Evolutionary conservation across 2,113 vertebrate species (phyloP).

Genomic region (Perognathus longimembris): DNA sequence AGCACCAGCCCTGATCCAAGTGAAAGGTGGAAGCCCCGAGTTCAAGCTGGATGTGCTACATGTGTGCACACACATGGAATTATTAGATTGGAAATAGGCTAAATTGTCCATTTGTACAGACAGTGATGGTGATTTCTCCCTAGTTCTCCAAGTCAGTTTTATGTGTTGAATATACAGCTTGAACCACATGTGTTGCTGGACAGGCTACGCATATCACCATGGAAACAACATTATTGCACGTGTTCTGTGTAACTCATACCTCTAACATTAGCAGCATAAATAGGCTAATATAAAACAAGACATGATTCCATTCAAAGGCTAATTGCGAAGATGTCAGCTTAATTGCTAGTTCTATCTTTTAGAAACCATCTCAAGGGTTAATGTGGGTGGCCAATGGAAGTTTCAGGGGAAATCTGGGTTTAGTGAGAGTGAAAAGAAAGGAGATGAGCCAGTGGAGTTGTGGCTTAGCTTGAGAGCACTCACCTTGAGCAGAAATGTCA

Average conservation of each 20-base stretch:
- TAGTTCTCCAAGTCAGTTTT: neutral
- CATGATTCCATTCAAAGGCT: slow-evolving; percentile 14
- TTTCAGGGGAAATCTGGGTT: slow-evolving; percentile 26
- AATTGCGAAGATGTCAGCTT: slow-evolving; percentile 49
- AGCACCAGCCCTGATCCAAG: too few relatives aligned
- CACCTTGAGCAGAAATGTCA: too few relatives aligned
- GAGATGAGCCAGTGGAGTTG: too few relatives aligned
- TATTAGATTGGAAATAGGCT: neutral
- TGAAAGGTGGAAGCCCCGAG: too few relatives aligned
- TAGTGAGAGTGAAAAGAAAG: slow-evolving; percentile 11
- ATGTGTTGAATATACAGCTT: neutral
- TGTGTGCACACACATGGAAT: neutral
- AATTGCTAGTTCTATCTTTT: slow-evolving; percentile 16
- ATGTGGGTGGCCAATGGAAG: neutral
- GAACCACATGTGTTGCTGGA: neutral
- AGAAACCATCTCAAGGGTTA: slow-evolving; percentile 40
- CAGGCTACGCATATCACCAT: neutral
- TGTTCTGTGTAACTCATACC: neutral
- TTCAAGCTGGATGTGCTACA: too few relatives aligned
- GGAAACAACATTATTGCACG: neutral
- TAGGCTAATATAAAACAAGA: slow-evolving; percentile 19
- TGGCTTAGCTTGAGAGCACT: too few relatives aligned
- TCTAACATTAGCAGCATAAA: neutral
- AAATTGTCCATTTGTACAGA: neutral
- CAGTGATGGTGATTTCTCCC: neutral